Evolutionary conservation across 1,140 invertebrate species (phyloP), one percentile per base, ranked within the genome.

Genomic region (Vollenhovia emeryi): DNA sequence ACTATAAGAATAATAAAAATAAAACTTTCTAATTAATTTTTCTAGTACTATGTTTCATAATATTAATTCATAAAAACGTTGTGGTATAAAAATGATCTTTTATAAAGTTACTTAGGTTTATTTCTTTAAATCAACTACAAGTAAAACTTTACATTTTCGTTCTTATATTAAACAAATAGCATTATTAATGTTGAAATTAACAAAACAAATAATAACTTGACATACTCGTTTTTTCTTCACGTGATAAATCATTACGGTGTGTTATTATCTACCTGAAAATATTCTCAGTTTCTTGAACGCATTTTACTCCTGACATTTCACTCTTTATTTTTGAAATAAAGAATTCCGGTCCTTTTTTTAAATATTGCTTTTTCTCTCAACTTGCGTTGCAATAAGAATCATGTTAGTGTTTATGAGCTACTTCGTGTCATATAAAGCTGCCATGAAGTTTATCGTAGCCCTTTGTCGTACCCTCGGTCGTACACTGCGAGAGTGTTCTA

Each of bases 361-460:
- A n/a, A 59, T 15, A n/a, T 71, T 52, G 1, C 13, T 11, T 36
- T 75, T n/a, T 59, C 8, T 59, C 21, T 18, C 18, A 1, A 48
- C 11, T 60, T 27, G 7, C 30, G 1, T 57, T 30, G 21, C 6
- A 76, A 59, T 59, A n/a, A n/a, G 21, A 75, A 45, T 60, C 3
- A 18, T 60, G 55, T 60, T 60, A 43, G 18, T 64, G n/a, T 76
- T 43, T 60, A 60, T 60, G 24, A 45, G 50, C 33, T 27, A 75
- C 40, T 76, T 60, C 18, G 1, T 21, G 60, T 75, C 15, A 75
- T 21, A 43, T 11, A 6, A n/a, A n/a, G n/a, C n/a, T n/a, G n/a
- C 33, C 21, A 74, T 62, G 0, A 60, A 60, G 18, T 62, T 76
- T 48, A 24, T 8, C 40, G 21, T 15, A 64, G 11, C 11, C 5